These are phyloP conservation scores for Drosophila kuntzei DNA, from an alignment of 2,888 invertebrate species.

Conservation along the genomic window DNA sequence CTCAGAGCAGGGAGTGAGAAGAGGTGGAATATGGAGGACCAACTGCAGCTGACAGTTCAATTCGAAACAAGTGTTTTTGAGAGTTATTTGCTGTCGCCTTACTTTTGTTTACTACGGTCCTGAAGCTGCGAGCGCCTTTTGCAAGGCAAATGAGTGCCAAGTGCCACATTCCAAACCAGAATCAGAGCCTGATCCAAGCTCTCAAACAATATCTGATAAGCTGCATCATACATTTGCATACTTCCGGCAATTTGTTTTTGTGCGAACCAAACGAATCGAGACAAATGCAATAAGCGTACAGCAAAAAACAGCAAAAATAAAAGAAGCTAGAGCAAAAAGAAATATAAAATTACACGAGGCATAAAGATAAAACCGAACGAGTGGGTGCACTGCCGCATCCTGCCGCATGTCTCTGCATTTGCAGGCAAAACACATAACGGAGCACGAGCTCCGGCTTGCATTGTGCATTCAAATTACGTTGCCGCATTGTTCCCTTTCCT, in stretches of 20 bases:
- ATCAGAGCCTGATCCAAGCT: constrained; percentile 42
- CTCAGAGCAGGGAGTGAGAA: background rate
- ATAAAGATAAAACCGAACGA: constrained; percentile 68
- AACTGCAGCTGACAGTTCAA: constrained; percentile 78
- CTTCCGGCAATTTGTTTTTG: constrained; percentile 81
- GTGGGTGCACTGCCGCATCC: constrained; percentile 65
- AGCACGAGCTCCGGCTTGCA: constrained; percentile 45
- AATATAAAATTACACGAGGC: constrained; percentile 39
- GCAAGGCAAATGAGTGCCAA: constrained; percentile 78
- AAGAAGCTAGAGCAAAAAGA: constrained; percentile 1
- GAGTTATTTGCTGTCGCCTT: constrained; percentile 74
- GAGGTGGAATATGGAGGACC: constrained; percentile 9
- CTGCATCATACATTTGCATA: constrained; percentile 80
- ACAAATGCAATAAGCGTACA: constrained; percentile 77
- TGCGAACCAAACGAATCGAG: constrained; percentile 78
- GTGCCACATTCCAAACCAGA: constrained; percentile 46
- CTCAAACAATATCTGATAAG: constrained; percentile 81
- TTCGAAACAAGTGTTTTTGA: constrained; percentile 71
- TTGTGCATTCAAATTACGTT: constrained; percentile 79
- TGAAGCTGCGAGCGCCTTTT: constrained; percentile 55
- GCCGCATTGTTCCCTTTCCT: constrained; percentile 59
- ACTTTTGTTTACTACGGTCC: constrained; percentile 68
- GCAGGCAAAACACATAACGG: constrained; percentile 29
- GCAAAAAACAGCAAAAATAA: constrained; percentile 22
- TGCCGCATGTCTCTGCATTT: constrained; percentile 43